Conservation (phyloP, 2,113 vertebrate species). For the Daboia siamensis region DNA sequence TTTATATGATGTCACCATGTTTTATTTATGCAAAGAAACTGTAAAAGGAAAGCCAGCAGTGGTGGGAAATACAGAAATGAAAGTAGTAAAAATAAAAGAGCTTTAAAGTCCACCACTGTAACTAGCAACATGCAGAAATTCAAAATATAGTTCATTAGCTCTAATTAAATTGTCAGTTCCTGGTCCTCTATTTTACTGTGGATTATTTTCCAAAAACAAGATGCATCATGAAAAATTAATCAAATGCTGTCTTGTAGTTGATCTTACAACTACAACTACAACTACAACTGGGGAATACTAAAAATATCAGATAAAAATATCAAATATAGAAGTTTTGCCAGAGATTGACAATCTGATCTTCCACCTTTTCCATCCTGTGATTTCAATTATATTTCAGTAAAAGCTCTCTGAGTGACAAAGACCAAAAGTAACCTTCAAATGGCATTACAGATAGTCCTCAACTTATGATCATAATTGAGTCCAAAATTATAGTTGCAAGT, state of each 20-base stretch:
- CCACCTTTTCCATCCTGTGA: not conserved
- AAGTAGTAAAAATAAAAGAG: constrained; percentile 1
- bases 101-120: not conserved
- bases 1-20: constrained; percentile 32
- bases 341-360: not conserved
- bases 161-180: not conserved
- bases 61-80: constrained; percentile 9
- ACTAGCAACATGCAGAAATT: not conserved
- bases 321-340: constrained; percentile 17
- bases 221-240: not conserved
- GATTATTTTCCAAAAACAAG: not conserved
- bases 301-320: not conserved
- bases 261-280: not conserved
- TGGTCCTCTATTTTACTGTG: not conserved
- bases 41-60: constrained; percentile 34
- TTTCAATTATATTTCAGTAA: not conserved
- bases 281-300: not conserved
- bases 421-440: not conserved
- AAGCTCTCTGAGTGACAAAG: not conserved
- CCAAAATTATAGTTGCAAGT: too few relatives aligned
- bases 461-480: too few relatives aligned
- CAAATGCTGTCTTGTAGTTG: not conserved
- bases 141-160: not conserved
- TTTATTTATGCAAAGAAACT: constrained; percentile 35
- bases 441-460: too few relatives aligned